Evolutionary conservation across 1,140 invertebrate genomes (phyloP), one percentile per base, ranked within the genome.

Genomic region (Drosophila virilis): DNA sequence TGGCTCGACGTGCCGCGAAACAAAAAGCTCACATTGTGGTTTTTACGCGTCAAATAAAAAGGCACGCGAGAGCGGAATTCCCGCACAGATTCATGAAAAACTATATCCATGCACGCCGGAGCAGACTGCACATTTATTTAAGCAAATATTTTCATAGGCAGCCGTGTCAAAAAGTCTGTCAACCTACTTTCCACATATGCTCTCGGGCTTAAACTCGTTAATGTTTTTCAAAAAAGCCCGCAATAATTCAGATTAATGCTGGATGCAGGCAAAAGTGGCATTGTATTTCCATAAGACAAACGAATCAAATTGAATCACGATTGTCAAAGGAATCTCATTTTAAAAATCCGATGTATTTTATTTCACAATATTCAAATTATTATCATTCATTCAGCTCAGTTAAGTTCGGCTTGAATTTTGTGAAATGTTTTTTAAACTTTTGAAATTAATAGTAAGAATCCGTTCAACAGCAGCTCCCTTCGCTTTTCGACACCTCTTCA

Each of bases 1-100:
- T 43, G 68, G 50, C 42, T 61, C 50, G 57, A 35, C 33, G 64
- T 48, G n/a, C 57, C 50, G 35, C 28, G 7, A 17, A 17, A 35
- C 64, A 60, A 67, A 73, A 52, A 68, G 55, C 70, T 38, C 64
- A 74, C 75, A 74, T 46, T 70, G 59, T 69, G 75, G 62, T 59
- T 77, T 67, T 74, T 67, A 68, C 45, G 74, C 55, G 46, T 60
- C 46, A 35, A 13, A 40, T 52, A 38, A 59, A 64, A 73, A 65
- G 17, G 10, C 28, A 57, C 13, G 15, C 37, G n/a, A 66, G 28
- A 54, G 40, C 54, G 54, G 52, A 65, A 48, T 59, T 65, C 60
- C 54, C 40, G 60, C 15, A 57, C 50, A 38, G 45, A 59, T 59
- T 59, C 72, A 65, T 71, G 68, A 65, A 71, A 71, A 71, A 71